These are phyloP conservation scores for Trachelus tabidus DNA, from an alignment of 2,888 invertebrate species.

Conservation along the genomic window DNA sequence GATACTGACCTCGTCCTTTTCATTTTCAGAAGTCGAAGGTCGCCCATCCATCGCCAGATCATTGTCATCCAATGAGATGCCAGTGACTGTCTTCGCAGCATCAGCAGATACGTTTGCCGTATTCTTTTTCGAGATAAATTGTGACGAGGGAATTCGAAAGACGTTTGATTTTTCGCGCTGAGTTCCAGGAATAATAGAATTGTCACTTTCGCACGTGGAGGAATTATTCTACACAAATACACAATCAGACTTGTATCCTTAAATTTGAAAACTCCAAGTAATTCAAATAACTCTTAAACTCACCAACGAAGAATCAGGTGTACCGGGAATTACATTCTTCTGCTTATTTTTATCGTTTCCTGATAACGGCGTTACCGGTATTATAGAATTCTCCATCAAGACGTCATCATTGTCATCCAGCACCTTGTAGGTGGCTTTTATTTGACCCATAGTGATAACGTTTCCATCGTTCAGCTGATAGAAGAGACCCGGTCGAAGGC, in stretches of 20 bases:
- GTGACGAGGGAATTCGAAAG: neutral
- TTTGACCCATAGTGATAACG: conserved; percentile 47
- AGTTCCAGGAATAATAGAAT: conserved; percentile 23
- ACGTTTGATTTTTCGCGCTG: conserved; percentile 16
- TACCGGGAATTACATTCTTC: conserved; percentile 32
- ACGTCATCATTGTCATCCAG: neutral
- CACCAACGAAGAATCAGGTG: conserved; percentile 45
- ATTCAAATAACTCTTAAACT: conserved; percentile 3
- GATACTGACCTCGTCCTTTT: conserved; percentile 10
- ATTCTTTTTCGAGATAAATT: neutral
- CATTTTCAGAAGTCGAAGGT: neutral
- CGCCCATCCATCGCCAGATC: neutral
- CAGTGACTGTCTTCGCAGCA: neutral
- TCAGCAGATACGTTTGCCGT: neutral
- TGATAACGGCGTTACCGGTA: conserved; percentile 37
- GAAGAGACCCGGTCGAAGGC: conserved; percentile 44
- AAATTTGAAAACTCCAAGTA: neutral
- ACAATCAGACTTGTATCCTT: neutral
- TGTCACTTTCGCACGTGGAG: conserved; percentile 20
- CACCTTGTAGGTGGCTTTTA: conserved; percentile 41
- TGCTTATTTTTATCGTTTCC: conserved; percentile 6
- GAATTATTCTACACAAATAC: conserved; percentile 22
- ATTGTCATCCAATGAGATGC: neutral
- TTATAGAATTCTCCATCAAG: conserved; percentile 5
- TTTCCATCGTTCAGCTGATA: conserved; percentile 56